These are phyloP conservation scores for Microchrysa polita DNA, from an alignment of 2,888 invertebrate species.

Conservation along the genomic window DNA sequence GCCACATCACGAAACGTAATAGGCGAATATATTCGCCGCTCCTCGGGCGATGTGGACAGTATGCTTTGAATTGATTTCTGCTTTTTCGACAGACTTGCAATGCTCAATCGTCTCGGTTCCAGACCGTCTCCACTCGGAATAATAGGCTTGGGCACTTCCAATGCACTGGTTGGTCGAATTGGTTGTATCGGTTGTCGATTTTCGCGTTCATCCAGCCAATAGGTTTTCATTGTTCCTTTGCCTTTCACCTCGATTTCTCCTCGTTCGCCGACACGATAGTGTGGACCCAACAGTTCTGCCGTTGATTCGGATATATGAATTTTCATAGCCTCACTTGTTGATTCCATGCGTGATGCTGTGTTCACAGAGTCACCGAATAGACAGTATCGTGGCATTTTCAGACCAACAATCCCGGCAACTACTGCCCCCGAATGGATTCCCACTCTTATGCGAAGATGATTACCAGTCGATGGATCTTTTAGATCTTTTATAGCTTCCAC, in stretches of 20 bases:
- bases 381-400: conserved; percentile 83
- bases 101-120: conserved; percentile 58
- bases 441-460: conserved; percentile 83
- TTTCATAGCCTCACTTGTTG: conserved; percentile 91
- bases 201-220: conserved; percentile 83
- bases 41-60: conserved; percentile 65
- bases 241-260: conserved; percentile 92
- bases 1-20: conserved; percentile 87
- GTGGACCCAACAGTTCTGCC: conserved; percentile 75
- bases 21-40: conserved; percentile 80
- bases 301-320: conserved; percentile 95
- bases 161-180: background rate
- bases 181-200: conserved; percentile 68
- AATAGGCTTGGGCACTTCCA: conserved; percentile 6
- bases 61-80: background rate
- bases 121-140: conserved; percentile 40
- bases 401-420: conserved; percentile 92
- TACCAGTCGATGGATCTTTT: conserved; percentile 91
- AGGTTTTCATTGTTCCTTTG: conserved; percentile 91
- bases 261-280: conserved; percentile 79
- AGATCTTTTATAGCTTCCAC: conserved; percentile 90
- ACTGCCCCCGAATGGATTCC: conserved; percentile 93
- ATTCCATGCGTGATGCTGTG: conserved; percentile 93
- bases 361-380: conserved; percentile 90
- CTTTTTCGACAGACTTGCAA: conserved; percentile 42